Evolutionary conservation across 2,113 vertebrate species (phyloP).

Genomic region (Nymphicus hollandicus): DNA sequence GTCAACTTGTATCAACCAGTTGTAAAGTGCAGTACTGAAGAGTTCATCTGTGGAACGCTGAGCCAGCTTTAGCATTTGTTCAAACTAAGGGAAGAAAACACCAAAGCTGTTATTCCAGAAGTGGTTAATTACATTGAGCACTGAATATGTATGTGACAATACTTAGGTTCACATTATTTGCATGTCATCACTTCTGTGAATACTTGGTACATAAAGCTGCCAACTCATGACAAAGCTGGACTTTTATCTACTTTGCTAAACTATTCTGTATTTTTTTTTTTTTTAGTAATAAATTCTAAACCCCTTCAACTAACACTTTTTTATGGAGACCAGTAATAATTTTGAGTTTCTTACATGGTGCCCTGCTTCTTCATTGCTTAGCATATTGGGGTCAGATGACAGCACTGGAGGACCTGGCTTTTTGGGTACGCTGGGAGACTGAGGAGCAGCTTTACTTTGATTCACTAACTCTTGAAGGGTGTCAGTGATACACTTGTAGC

Average conservation of each 20-base stretch:
- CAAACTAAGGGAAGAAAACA: constrained; percentile 81
- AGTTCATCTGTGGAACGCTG: constrained; percentile 95
- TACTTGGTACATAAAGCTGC: background rate
- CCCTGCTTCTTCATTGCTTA: constrained; percentile 96
- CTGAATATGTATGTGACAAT: fast-evolving
- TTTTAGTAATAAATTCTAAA: background rate
- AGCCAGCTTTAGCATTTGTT: constrained; percentile 90
- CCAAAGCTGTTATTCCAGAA: background rate
- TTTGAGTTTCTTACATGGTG: constrained; percentile 83
- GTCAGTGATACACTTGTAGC: constrained; percentile 97
- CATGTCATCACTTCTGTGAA: background rate
- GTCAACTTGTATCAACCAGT: constrained; percentile 95
- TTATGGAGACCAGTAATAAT: background rate
- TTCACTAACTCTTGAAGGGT: constrained; percentile 97
- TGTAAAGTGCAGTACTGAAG: constrained; percentile 96
- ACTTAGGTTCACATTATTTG: background rate
- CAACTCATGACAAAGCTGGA: background rate
- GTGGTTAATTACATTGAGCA: background rate
- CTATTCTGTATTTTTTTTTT: background rate
- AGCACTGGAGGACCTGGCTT: constrained; percentile 93
- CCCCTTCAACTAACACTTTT: background rate
- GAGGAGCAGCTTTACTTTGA: constrained; percentile 96
- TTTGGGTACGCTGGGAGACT: constrained; percentile 97
- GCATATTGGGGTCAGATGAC: constrained; percentile 97
- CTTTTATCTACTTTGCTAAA: background rate